Evolutionary conservation across 2,888 invertebrate genomes (phyloP), one percentile per base, ranked within the genome.

Genomic region (Idaea dimidiata): DNA sequence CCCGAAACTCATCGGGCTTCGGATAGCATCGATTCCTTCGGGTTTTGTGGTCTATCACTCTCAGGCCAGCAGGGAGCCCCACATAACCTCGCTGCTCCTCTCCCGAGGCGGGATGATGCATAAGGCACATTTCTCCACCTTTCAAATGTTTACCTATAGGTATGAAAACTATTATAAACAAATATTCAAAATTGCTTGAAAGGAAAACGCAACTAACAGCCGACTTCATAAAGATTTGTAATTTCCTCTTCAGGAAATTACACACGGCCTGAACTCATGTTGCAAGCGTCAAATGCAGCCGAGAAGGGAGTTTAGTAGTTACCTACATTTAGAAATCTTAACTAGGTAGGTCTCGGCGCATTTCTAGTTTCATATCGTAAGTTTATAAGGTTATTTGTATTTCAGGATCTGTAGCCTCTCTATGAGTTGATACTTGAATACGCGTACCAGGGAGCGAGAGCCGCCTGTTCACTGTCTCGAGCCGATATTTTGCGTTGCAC

Each of bases 161-260:
- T 43, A 10, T 43, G 43, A 43, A 43, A 43, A 43, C 43, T 43
- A 43, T 8, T 43, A 24, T 5, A 6, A 8, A 43, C 43, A 43
- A 43, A 43, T 43, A 43, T 43, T 43, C 14, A 10, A 43, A 43
- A 10, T 43, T 8, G 32, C 32, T 57, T 8, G 57, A 6, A 17
- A 62, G 59, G 17, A 57, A 58, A 61, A 59, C 31, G 32, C 77
- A 77, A 78, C 76, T 43, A 43, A 43, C 73, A 79, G 76, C 77
- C 78, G 77, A 81, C 82, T 84, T 84, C 86, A 85, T 88, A 84
- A 84, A 77, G 78, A 74, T 75, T 77, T 70, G 78, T 84, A 86
- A 88, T 87, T 87, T 87, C 86, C 88, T 83, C 77, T 79, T 72
- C 81, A 80, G 87, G 88, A 88, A 86, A 88, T 88, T 84, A 84